Percentiles rank a stretch among this genome's conserved stretches.
phyloP scores from a whole-genome alignment of 2,888 invertebrate genomes.

The Mechanitis messenoides region DNA sequence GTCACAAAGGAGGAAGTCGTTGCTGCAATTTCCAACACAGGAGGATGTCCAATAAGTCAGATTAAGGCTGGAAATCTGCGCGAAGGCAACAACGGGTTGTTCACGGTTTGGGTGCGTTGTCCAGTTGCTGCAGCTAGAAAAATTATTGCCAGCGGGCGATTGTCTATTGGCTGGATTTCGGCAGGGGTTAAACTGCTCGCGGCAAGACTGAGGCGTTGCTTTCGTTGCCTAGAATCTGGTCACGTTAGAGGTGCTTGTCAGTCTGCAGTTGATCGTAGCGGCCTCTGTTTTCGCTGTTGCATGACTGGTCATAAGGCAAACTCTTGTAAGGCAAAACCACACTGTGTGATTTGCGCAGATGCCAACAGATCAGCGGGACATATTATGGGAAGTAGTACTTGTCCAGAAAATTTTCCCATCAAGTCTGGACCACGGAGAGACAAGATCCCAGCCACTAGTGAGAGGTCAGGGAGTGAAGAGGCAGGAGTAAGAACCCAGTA shows the following conservation, averaged over 20 bases:
- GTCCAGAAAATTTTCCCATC: neutral
- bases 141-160: constrained; percentile 10
- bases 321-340: constrained; percentile 8
- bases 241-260: constrained; percentile 21
- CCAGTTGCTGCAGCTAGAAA: constrained; percentile 25
- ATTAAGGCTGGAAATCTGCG: constrained; percentile 16
- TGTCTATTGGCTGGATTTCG: constrained; percentile 26
- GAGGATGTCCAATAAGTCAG: neutral
- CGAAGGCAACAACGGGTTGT: neutral
- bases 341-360: neutral
- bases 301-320: constrained; percentile 18
- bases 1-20: constrained; percentile 12
- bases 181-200: constrained; percentile 15
- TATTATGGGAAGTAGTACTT: constrained; percentile 13
- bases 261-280: constrained; percentile 10
- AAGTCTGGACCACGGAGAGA: neutral
- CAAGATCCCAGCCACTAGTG: neutral
- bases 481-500: constrained; percentile 1
- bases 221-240: constrained; percentile 20
- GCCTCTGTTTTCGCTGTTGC: constrained; percentile 23
- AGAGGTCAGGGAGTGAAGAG: neutral
- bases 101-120: constrained; percentile 13
- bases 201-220: constrained; percentile 21
- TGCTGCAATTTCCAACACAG: constrained; percentile 14
- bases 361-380: constrained; percentile 2